These are phyloP conservation scores for Pelodiscus sinensis DNA, from an alignment of 2,113 vertebrate genomes.

Conservation along the genomic window DNA sequence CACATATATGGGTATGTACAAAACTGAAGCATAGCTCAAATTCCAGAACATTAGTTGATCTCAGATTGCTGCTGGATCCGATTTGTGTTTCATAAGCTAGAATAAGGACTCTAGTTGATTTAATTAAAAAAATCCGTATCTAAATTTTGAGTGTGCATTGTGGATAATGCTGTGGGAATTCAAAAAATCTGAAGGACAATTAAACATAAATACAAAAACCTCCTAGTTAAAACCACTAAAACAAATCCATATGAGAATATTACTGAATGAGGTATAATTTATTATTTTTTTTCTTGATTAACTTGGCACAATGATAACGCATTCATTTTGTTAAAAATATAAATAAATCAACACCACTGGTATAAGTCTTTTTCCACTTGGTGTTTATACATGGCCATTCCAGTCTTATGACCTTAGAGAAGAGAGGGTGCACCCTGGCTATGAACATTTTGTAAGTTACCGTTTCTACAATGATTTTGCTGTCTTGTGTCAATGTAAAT, in stretches of 20 bases:
- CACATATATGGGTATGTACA: rapidly evolving
- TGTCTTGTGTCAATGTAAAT: background rate
- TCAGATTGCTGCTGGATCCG: background rate
- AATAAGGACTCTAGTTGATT: background rate
- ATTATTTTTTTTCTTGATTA: background rate
- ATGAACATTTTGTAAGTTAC: background rate
- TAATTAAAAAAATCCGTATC: background rate
- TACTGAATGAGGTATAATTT: conserved; percentile 24
- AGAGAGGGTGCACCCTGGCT: background rate
- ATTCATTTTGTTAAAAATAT: conserved; percentile 1
- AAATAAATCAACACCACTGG: conserved; percentile 25
- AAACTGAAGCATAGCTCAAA: background rate
- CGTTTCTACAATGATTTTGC: background rate
- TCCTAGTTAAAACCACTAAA: background rate
- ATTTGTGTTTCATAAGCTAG: background rate
- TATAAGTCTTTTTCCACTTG: conserved; percentile 5
- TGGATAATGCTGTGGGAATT: background rate
- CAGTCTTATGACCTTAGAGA: background rate
- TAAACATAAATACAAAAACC: background rate
- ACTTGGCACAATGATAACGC: background rate
- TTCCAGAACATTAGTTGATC: background rate
- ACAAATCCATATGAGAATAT: background rate
- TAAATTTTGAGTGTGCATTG: background rate
- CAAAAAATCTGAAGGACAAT: background rate
- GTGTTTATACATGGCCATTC: background rate